A percentile compares a stretch with the other conserved stretches of the same genome.
These are phyloP conservation scores for Erebia epiphron DNA, from an alignment of 2,888 invertebrate species.

Conservation along the genomic window DNA sequence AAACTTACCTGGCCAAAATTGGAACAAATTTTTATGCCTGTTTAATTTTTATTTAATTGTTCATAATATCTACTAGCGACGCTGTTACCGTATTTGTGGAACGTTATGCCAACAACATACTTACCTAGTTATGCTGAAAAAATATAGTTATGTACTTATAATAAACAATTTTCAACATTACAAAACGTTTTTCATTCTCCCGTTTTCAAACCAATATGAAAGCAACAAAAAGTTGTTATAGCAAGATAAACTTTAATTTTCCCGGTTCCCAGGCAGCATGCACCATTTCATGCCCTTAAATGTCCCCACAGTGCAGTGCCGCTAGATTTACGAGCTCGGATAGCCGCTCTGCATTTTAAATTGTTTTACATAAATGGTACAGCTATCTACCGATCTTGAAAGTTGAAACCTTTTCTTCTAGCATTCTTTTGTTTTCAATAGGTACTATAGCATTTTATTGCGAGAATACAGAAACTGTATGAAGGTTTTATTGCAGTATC, in stretches of 20 bases:
- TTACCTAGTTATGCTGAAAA: no score
- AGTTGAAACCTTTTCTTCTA: slow-evolving; percentile 24
- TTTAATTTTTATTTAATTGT: no score
- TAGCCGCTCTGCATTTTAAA: slow-evolving; percentile 30
- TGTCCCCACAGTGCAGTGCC: slow-evolving; percentile 16
- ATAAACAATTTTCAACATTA: not conserved
- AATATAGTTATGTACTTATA: not conserved
- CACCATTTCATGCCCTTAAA: slow-evolving; percentile 26
- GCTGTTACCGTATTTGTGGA: no score
- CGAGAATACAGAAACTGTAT: not conserved
- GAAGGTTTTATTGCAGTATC: not conserved
- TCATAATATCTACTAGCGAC: no score
- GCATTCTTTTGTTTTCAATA: slow-evolving; percentile 26
- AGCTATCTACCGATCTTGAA: slow-evolving; percentile 10
- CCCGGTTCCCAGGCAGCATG: not conserved
- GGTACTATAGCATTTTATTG: slow-evolving; percentile 12
- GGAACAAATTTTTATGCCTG: no score
- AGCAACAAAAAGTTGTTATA: not conserved
- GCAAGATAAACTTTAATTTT: slow-evolving; percentile 2
- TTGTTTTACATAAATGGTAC: slow-evolving; percentile 29
- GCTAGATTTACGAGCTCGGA: slow-evolving; percentile 19
- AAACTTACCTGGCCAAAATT: no score
- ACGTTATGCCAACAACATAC: no score
- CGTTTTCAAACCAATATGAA: not conserved
- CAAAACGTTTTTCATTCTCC: not conserved